These are phyloP conservation scores for Camelus bactrianus DNA, from an alignment of 2,113 vertebrate species.

Conservation along the genomic window DNA sequence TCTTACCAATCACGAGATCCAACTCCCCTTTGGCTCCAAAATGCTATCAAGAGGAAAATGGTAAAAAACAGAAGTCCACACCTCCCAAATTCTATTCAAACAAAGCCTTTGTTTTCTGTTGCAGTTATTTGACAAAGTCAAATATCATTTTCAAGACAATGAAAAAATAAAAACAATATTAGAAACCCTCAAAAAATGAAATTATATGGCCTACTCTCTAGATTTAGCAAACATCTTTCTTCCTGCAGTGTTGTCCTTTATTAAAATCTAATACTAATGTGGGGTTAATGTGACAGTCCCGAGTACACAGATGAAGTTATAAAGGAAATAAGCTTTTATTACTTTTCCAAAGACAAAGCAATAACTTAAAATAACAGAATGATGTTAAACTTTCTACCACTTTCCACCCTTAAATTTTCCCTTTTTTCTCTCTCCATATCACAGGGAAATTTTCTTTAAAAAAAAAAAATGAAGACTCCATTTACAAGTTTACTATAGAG, in stretches of 20 bases:
- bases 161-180: constrained; percentile 84
- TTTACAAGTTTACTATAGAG: constrained; percentile 59
- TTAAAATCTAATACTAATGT: constrained; percentile 90
- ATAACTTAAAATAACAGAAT: constrained; percentile 85
- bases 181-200: constrained; percentile 83
- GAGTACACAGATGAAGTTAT: constrained; percentile 88
- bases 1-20: background rate
- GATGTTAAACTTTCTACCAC: constrained; percentile 80
- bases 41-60: background rate
- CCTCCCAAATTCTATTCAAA: constrained; percentile 53
- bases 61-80: background rate
- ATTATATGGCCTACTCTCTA: constrained; percentile 83
- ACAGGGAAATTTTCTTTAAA: constrained; percentile 45
- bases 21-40: background rate
- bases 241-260: constrained; percentile 85
- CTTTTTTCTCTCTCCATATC: constrained; percentile 49
- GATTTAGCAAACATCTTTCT: constrained; percentile 84
- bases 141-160: constrained; percentile 80
- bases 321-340: constrained; percentile 91
- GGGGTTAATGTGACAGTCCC: constrained; percentile 88
- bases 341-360: constrained; percentile 87
- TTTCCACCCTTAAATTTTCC: constrained; percentile 38
- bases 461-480: constrained; percentile 45
- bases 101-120: background rate
- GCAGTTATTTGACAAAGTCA: constrained; percentile 77